Evolutionary conservation across 1,140 invertebrate species (phyloP).

Genomic region (Drosophila chauvacae): DNA sequence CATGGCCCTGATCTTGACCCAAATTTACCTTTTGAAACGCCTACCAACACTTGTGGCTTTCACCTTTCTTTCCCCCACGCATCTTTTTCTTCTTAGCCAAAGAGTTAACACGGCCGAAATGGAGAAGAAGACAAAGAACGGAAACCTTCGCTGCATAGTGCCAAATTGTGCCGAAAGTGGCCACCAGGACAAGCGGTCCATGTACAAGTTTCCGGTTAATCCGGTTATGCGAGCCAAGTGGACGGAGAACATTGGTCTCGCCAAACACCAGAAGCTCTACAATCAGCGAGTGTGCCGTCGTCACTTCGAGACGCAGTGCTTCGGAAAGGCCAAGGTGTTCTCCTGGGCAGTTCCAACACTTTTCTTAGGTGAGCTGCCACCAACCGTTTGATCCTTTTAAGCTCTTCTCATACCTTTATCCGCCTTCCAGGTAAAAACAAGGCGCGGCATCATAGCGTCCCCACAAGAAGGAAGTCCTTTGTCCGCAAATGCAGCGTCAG

Average conservation of each 20-base stretch:
- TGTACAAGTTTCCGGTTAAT: slow-evolving; percentile 39
- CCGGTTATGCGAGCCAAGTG: slow-evolving; percentile 23
- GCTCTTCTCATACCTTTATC: not conserved
- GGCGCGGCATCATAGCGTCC: not conserved
- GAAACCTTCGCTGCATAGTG: slow-evolving; percentile 23
- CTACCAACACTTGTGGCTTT: slow-evolving; percentile 43
- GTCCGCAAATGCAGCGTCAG: slow-evolving; percentile 16
- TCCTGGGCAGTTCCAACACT: slow-evolving; percentile 36
- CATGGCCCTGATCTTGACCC: slow-evolving; percentile 26
- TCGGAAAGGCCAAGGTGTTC: slow-evolving; percentile 36
- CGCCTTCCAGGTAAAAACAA: not conserved
- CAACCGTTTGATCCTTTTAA: no score
- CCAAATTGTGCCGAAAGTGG: slow-evolving; percentile 24
- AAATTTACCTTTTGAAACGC: slow-evolving; percentile 16
- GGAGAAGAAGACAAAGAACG: slow-evolving; percentile 21
- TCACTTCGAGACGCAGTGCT: slow-evolving; percentile 29
- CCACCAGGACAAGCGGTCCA: slow-evolving; percentile 26
- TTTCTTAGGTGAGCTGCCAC: slow-evolving; percentile 11
- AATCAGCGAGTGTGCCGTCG: slow-evolving; percentile 31
- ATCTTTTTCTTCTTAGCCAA: slow-evolving; percentile 4
- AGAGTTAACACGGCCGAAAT: not conserved
- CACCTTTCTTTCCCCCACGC: slow-evolving; percentile 23
- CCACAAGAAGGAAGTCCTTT: not conserved
- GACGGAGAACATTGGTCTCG: slow-evolving; percentile 20
- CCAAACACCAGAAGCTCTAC: slow-evolving; percentile 14